These are phyloP conservation scores for Hormiphora californensis DNA, from an alignment of 37 sponge, comb jelly and placozoan species.

Conservation along the genomic window DNA sequence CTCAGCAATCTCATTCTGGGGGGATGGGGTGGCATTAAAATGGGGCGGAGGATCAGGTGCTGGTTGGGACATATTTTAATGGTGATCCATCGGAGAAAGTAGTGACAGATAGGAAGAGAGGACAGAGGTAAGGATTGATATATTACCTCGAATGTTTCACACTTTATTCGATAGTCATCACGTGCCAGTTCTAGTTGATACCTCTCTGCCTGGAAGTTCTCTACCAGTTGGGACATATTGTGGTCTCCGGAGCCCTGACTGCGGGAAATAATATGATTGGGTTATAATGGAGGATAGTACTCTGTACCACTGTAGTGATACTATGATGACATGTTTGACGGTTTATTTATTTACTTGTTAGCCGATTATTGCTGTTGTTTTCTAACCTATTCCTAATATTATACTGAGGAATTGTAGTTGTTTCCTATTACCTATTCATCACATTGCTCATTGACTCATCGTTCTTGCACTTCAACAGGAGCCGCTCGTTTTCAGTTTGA, in stretches of 20 bases:
- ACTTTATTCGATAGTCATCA: conserved; percentile 30
- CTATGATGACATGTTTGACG: too few species aligned
- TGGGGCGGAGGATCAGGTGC: not conserved
- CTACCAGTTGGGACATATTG: conserved; percentile 27
- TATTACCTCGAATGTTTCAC: conserved; percentile 13
- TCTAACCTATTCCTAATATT: too few species aligned
- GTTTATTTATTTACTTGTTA: too few species aligned
- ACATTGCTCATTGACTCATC: conserved; percentile 15
- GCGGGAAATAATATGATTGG: not conserved
- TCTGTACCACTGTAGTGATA: not conserved
- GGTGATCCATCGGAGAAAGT: not conserved
- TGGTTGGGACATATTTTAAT: not conserved
- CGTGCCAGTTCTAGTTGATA: conserved; percentile 2
- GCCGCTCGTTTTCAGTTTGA: conserved; percentile 14
- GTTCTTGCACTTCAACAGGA: not conserved
- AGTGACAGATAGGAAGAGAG: not conserved
- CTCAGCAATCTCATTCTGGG: conserved; percentile 1
- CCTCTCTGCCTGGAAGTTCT: conserved; percentile 45
- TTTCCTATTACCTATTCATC: conserved; percentile 3
- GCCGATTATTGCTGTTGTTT: too few species aligned
- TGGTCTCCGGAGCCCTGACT: conserved; percentile 22
- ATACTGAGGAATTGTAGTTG: too few species aligned
- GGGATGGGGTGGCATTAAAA: not conserved
- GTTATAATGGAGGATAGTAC: not conserved
- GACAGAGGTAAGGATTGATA: not conserved